phyloP scores from a whole-genome alignment of 2,888 invertebrate genomes.

The Masnerella sp. region DNA sequence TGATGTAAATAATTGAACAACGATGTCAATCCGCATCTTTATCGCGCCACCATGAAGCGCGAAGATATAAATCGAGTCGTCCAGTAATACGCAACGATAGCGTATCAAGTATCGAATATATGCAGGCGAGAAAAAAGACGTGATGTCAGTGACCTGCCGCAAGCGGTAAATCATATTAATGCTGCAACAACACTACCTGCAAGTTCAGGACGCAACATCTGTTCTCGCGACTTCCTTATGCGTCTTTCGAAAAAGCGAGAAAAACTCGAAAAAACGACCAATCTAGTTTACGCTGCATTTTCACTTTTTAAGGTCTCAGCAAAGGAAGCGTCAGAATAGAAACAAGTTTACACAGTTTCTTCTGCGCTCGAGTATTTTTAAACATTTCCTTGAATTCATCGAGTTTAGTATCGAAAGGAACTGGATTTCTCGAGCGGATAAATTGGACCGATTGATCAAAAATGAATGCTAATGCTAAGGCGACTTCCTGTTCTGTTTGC shows the following conservation, averaged over 20 bases:
- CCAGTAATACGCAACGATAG: constrained; percentile 25
- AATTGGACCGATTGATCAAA: too few species aligned
- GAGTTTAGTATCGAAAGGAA: too few species aligned
- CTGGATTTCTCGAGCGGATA: too few species aligned
- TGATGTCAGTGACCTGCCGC: constrained; percentile 41
- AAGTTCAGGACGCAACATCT: constrained; percentile 33
- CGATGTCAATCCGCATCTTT: constrained; percentile 7
- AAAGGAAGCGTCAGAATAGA: constrained; percentile 10
- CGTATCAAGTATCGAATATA: constrained; percentile 31
- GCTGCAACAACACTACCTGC: constrained; percentile 27
- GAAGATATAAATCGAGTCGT: constrained; percentile 8
- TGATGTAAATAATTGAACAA: constrained; percentile 8
- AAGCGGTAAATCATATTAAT: constrained; percentile 47
- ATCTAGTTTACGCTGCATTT: constrained; percentile 23
- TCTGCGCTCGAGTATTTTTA: constrained; percentile 16
- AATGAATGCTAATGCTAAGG: too few species aligned
- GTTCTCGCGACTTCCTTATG: constrained; percentile 31
- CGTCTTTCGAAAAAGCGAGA: not conserved
- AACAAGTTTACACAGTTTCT: constrained; percentile 34
- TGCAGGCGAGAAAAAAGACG: constrained; percentile 19
- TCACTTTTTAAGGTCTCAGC: constrained; percentile 26
- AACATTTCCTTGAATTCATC: constrained; percentile 4
- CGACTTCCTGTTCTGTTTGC: too few species aligned
- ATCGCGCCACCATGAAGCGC: not conserved
- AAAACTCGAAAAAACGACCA: constrained; percentile 17